Base-by-base conservation (phyloP, 2,797 vertebrate species). In the Picus viridis region DNA sequence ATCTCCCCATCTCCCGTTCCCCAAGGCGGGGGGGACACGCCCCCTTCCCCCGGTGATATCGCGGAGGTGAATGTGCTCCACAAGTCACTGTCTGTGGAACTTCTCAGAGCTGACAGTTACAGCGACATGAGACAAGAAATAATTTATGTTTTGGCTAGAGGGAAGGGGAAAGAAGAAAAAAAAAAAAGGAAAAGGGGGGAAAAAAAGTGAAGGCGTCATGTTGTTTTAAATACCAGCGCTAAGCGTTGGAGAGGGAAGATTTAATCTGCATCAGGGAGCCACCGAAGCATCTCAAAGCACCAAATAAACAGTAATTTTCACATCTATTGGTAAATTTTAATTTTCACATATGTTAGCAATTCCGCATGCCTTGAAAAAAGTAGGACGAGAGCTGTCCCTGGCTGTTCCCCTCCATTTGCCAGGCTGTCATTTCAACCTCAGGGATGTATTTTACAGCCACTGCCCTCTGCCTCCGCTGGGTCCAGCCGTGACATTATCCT, bases 301-400 rank as follows among this genome's bases (percentile, higher is more conserved):
- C 69, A 67, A 94, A 93, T 83, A 89, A 73, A 68, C 23, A 20
- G 20, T 53, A 54, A 83, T 86, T 84, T 83, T 86, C 77, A 45
- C 68, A 29, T 72, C 19, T 19, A 68, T 43, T 26, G 4, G 57
- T 58, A 88, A 86, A 91, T 34, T 63, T 51, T 90, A 58, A 73
- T 94, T 96, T 89, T 85, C 90, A 71, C 90, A 30, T 72, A 32
- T 58, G 51, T 84, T 92, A 79, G 45, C 62, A 29, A 78, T 86
- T 94, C 84, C 80, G 17, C 77, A 15, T 4, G 39, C 90, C 73
- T 74, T 71, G 65, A 14, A 41, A 84, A 91, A 79, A 7, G 72
- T 61, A 62, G 89, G 83, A 29, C 58, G 84, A 29, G 65, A 7
- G 24, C 2, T n/a, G 80, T 61, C 62, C 63, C 53, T 16, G 62